A percentile compares a stretch with the other conserved stretches of the same genome.
phyloP scores from a whole-genome alignment of 2,797 vertebrate species.

The Coregonus suidteri region DNA sequence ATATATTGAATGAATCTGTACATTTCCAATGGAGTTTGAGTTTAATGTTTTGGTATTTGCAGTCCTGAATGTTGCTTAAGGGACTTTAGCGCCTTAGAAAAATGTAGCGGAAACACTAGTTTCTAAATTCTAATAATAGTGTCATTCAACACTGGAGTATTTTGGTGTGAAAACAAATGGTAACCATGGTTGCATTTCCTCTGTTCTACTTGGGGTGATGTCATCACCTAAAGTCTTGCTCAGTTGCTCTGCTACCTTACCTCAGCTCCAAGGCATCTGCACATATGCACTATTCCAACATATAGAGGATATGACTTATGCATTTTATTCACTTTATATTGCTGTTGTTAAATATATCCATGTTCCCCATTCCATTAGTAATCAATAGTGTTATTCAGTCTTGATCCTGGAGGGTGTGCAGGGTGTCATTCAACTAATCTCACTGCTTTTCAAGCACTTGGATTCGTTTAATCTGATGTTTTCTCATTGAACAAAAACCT shows the following conservation, averaged over 20 bases:
- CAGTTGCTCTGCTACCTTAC: background rate
- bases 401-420: too few relatives aligned
- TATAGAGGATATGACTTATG: background rate
- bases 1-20: too few relatives aligned
- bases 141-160: background rate
- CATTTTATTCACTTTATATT: background rate
- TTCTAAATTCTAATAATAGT: background rate
- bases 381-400: too few relatives aligned
- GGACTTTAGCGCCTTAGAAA: background rate
- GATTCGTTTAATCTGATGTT: too few relatives aligned
- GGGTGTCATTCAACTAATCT: too few relatives aligned
- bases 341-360: background rate
- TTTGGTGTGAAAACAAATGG: background rate
- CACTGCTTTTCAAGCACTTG: too few relatives aligned
- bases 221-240: background rate
- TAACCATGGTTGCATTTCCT: conserved; percentile 3
- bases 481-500: too few relatives aligned
- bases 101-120: background rate
- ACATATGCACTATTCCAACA: background rate
- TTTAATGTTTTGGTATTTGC: too few relatives aligned
- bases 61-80: background rate
- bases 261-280: background rate
- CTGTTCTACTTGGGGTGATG: background rate
- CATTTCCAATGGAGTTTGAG: too few relatives aligned
- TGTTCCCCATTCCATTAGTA: background rate